Evolutionary conservation across 2,797 vertebrate species (phyloP).

Genomic region (Sebastes minor): DNA sequence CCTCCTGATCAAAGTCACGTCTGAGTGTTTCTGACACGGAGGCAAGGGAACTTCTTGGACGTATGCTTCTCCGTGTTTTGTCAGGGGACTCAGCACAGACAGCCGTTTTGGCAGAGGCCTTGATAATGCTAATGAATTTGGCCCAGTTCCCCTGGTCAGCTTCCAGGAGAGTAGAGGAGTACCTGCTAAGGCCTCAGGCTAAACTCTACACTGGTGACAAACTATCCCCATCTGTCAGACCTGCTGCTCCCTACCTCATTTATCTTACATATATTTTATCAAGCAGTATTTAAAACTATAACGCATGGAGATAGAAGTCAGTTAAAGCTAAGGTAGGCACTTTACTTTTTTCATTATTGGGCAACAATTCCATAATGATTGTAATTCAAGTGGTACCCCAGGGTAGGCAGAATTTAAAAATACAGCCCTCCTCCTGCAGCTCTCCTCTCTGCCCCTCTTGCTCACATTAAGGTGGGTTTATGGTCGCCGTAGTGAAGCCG

Average conservation of each 20-base stretch:
- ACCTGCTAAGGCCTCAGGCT: constrained; percentile 11
- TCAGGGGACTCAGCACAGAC: constrained; percentile 18
- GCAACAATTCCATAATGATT: too few species aligned
- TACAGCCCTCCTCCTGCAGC: too few species aligned
- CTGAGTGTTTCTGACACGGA: neutral
- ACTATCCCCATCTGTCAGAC: constrained; percentile 20
- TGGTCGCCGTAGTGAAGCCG: too few species aligned
- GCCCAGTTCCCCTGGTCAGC: constrained; percentile 40
- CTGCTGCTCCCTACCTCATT: constrained; percentile 24
- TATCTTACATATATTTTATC: constrained; percentile 5
- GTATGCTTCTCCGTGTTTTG: constrained; percentile 23
- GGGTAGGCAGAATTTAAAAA: too few species aligned
- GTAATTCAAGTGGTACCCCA: too few species aligned
- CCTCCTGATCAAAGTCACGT: neutral
- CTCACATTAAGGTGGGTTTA: too few species aligned
- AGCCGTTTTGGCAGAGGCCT: constrained; percentile 37
- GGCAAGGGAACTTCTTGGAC: neutral
- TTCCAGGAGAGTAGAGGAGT: constrained; percentile 35
- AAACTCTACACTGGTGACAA: constrained; percentile 26
- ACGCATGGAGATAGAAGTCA: neutral
- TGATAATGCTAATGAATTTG: constrained; percentile 52
- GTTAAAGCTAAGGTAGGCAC: neutral
- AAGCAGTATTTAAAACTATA: neutral
- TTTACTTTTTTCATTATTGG: neutral
- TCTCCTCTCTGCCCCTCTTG: too few species aligned